Evolutionary conservation across 37 sponge, comb jelly and placozoan species (phyloP), one percentile per base, ranked within the genome.

Genomic region (Diacarnus erythraeanus): DNA sequence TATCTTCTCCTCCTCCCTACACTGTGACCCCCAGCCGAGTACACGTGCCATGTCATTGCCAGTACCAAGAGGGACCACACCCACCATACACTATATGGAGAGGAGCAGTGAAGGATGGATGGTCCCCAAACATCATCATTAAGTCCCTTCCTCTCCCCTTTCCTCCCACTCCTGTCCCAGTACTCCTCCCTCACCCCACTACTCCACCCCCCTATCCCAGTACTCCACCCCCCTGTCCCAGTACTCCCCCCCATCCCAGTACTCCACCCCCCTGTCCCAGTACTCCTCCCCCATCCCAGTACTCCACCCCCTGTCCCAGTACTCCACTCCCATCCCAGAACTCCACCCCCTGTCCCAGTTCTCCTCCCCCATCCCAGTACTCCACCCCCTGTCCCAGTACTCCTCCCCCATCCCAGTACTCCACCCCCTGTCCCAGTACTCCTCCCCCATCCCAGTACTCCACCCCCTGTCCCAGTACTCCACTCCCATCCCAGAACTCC

Each of bases 1-100:
- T 17, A 97, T 64, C 71, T 83, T 96, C 66, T 76, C 84, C 56
- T 95, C 98, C 68, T 97, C 96, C 38, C 76, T 77, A 80, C 85
- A 92, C 38, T 91, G 86, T 15, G 91, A 70, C 20, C 98, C 98
- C 98, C 98, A 97, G 3, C 98, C 98, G 18, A 97, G 71, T 64
- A 97, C 98, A 21, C 98, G 84, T 1, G 98, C 91, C 64, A 97
- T 69, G 82, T 97, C 98, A 59, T 97, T 97, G 25, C 98, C 98
- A 36, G 98, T 97, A 12, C 98, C 98, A 29, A 97, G 89, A 25
- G 98, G 98, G 4, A 97, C 84, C 41, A 93, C 83, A 59, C 95
- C 92, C 41, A 95, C 66, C 83, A 88, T 91, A 63, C 93, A 92
- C 95, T 95, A 67, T 44, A 26, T 74, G 77, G 15, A 29, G 17